These are phyloP conservation scores for Latrodectus hesperus DNA, from an alignment of 2,888 invertebrate species.

Conservation along the genomic window DNA sequence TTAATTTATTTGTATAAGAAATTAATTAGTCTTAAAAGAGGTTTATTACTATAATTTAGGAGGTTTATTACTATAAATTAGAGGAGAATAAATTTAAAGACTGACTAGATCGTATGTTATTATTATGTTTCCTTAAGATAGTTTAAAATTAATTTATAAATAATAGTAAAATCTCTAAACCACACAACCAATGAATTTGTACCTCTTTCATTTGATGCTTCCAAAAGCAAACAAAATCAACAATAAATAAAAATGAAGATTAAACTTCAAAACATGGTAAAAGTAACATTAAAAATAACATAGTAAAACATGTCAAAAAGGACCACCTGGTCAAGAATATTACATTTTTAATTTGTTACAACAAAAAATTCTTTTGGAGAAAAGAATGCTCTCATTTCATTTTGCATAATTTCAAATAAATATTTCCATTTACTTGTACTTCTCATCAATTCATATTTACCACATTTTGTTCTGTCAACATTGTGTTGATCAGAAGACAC, in stretches of 20 bases:
- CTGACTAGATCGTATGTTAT: too few species aligned
- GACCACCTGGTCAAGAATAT: constrained; percentile 66
- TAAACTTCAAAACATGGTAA: constrained; percentile 23
- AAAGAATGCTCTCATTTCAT: constrained; percentile 38
- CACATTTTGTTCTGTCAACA: constrained; percentile 62
- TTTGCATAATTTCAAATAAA: constrained; percentile 53
- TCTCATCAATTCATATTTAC: constrained; percentile 64
- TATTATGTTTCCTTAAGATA: too few species aligned
- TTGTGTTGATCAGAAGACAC: constrained; percentile 62
- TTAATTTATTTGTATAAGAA: too few species aligned
- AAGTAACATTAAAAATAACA: constrained; percentile 28
- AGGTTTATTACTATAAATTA: too few species aligned
- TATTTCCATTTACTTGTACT: constrained; percentile 64
- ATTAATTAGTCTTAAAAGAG: too few species aligned
- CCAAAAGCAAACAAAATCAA: constrained; percentile 1
- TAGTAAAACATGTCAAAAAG: constrained; percentile 8
- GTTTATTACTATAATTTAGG: too few species aligned
- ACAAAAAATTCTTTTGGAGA: constrained; percentile 26
- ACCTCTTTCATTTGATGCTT: neutral
- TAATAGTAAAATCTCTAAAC: too few species aligned
- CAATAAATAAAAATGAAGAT: constrained; percentile 24
- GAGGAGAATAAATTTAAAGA: too few species aligned
- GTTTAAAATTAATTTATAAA: too few species aligned
- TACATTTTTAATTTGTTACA: constrained; percentile 27
- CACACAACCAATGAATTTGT: neutral